Evolutionary conservation across 2,888 invertebrate species (phyloP).

Genomic region (Melitaea athalia): DNA sequence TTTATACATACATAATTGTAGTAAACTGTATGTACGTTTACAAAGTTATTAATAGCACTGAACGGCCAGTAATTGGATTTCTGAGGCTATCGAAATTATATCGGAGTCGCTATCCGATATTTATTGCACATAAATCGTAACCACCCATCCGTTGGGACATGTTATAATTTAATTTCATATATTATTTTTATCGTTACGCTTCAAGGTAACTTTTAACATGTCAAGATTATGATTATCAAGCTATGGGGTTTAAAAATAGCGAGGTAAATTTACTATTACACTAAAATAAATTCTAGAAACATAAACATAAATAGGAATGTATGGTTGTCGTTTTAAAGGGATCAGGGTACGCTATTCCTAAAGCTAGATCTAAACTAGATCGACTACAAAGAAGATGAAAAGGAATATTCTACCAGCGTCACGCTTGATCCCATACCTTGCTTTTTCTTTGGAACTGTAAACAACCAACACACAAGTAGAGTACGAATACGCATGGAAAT

Average conservation of each 20-base stretch:
- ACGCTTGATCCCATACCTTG: conserved; percentile 83
- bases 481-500: conserved; percentile 72
- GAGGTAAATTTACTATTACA: conserved; percentile 24
- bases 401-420: conserved; percentile 82
- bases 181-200: conserved; percentile 58
- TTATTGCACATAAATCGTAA: conserved; percentile 54
- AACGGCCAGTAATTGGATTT: conserved; percentile 53
- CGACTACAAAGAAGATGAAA: conserved; percentile 78
- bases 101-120: conserved; percentile 55
- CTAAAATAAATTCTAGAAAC: conserved; percentile 30
- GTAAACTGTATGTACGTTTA: conserved; percentile 23
- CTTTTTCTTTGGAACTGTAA: conserved; percentile 93
- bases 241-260: conserved; percentile 28
- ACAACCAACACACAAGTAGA: conserved; percentile 84
- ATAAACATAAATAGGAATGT: conserved; percentile 29
- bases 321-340: conserved; percentile 40
- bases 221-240: conserved; percentile 26
- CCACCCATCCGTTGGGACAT: conserved; percentile 50
- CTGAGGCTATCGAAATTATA: conserved; percentile 53
- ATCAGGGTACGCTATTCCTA: conserved; percentile 65
- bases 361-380: conserved; percentile 75
- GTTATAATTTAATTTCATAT: conserved; percentile 45
- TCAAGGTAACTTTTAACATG: conserved; percentile 63
- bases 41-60: conserved; percentile 39
- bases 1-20: conserved; percentile 8